Base-by-base conservation (phyloP, 1,140 invertebrate species). In the Euura saliciscinereae region DNA sequence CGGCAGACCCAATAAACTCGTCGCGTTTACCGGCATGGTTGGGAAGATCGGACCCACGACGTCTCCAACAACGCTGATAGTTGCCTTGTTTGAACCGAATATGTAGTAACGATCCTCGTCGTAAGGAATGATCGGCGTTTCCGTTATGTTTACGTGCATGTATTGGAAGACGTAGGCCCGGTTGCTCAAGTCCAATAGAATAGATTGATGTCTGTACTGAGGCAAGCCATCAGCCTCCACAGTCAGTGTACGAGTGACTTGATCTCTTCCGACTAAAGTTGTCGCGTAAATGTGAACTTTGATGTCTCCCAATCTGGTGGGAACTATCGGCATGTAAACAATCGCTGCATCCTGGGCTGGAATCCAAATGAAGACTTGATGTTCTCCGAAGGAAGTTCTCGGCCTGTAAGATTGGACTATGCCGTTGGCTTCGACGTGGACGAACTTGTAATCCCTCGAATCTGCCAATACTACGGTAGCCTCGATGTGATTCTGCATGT, bases 31-130 rank as follows among this genome's bases (percentile, higher is more conserved):
- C 0, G 96, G 96, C 94, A 97, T 96, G 0, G 94, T 95, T 0
- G 96, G 95, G 81, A 99, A 98, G 28, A 97, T 94, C 1, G 97
- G 96, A 2, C 97, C 97, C 0, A 99, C 96, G 0, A 99, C 96
- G 86, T 99, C 97, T 10, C 98, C 97, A 8, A 98, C 95, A 1
- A 99, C 85, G 2, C 94, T 94, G n/a, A 99, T 90, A 7, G 90
- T 90, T 6, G 96, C 97, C 76, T 90, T 91, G 80, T 97, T 97
- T 0, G 97, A 99, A 0, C 96, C 97, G 80, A 94, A 97, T n/a
- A 99, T 93, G 84, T 97, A 99, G 83, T 97, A 96, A 76, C 97
- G 92, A 77, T 95, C 92, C 77, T 94, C 91, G 73, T 96, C 93
- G 79, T 98, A 97, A 0, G 97, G 94, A 71, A 97, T 95, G 71